Evolutionary conservation across 2,888 invertebrate genomes (phyloP), one percentile per base, ranked within the genome.

Genomic region (Therioaphis trifolii): DNA sequence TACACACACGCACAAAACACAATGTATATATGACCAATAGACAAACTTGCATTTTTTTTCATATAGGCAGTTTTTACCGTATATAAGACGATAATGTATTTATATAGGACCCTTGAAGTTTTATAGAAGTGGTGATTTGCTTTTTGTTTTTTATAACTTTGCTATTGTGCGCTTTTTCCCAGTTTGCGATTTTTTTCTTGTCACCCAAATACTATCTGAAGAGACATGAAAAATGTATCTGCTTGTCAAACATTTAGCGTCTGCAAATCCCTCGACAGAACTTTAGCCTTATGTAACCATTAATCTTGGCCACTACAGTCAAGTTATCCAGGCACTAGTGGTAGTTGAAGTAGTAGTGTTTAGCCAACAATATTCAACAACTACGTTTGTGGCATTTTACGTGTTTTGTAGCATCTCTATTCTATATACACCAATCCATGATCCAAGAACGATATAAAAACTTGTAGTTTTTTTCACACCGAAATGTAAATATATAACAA

Each of bases 171-270:
- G 7, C n/a, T 24, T n/a, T 12, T 72, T 76, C 27, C 12, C 27
- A 7, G 27, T n/a, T 21, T 14, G 14, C 66, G 49, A 35, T 72
- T 72, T 72, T 46, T 58, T 66, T 18, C 14, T 35, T 24, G 21
- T 9, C 69, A 1, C 40, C n/a, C 4, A 11, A 71, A 21, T 35
- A 49, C 35, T 78, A 74, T 40, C 63, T 52, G 24, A 63, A 74
- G 24, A 74, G 63, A 82, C 72, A 74, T 74, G 82, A 82, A 66
- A 82, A 82, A 82, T 82, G 82, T 66, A 82, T 82, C 24, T 40
- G 63, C 82, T 49, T 74, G 82, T 82, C 82, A 82, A 74, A 82
- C 74, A 63, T 82, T 82, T 82, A 82, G 74, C 35, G 21, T 82
- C 63, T 80, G 61, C 21, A 82, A 82, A 82, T 82, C 82, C 74